Base-by-base conservation (phyloP, 2,888 invertebrate species). In the Parelbella ahira region DNA sequence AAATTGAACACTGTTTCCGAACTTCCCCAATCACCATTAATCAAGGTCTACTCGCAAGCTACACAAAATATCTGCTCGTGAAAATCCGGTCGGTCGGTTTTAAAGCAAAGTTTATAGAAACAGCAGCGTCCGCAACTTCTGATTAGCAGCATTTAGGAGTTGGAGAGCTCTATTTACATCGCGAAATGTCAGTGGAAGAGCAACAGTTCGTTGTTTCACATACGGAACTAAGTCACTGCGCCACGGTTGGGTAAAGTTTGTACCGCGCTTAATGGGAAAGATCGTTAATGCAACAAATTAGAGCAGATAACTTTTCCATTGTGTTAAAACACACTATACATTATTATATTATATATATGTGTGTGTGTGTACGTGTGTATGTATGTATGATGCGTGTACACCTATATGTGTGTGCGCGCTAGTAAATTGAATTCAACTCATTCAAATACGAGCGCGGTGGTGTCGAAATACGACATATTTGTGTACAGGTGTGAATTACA, bases 201-300 rank as follows among this genome's bases (percentile, higher is more conserved):
- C 41, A 42, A 42, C 42, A 36, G 42, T 36, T 36, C 29, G 42
- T 28, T 42, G 42, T 42, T 42, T 42, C 42, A 42, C 42, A 19
- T 36, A 36, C 23, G 23, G 28, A 28, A 13, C 25, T 9, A 34
- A 34, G 34, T 34, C 42, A 13, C 10, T 21, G 4, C 9, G 18
- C 8, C 3, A n/a, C 24, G 27, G 11, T 27, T 7, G 8, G 18
- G 7, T 11, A 32, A 39, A 39, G 24, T 34, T 42, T 28, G 18
- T 10, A 9, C 28, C 9, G 21, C 5, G 25, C 8, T 42, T 34
- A 32, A 19, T 21, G 27, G 7, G n/a, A 32, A 23, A 12, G 11
- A 24, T 27, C 20, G 7, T 28, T 39, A 23, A 25, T n/a, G 15
- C 18, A 23, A 9, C 8, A 24, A 11, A 21, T 21, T 20, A 32